Base-by-base conservation (phyloP, 2,113 vertebrate species). In the Sinocyclocheilus grahami region DNA sequence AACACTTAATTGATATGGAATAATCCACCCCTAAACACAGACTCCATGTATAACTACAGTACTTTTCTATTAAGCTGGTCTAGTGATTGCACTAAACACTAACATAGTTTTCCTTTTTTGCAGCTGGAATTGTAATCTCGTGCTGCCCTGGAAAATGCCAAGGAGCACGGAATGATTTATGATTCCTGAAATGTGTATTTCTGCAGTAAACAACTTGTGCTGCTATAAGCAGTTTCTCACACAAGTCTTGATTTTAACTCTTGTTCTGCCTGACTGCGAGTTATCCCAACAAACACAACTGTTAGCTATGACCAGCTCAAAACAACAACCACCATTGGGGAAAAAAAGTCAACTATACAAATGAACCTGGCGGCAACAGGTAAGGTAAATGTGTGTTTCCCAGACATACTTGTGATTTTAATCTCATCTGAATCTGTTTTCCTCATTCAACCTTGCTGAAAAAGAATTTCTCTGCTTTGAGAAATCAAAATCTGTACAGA, bases 131-230 rank as follows among this genome's bases (percentile, higher is more conserved):
- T 74, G 5, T 22, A 74, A 74, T 10, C 37, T 74, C 4, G 13
- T 2, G 10, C 71, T 74, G 71, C 71, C 10, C 71, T 74, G 71
- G 39, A 74, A 74, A 74, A 74, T 12, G 39, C 71, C 39, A 74
- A 12, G 39, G 71, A 55, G 53, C 16, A 55, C 0, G 1, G 5
- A 55, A n/a, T 74, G 71, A 74, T 74, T 74, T 74, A 74, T 74
- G 39, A 74, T 74, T 74, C 71, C 39, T 71, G 33, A 71, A 71
- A 71, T 71, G 33, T 39, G 33, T 39, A 72, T 72, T 72, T 72
- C 65, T 74, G 71, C 39, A n/a, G 39, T 46, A 46, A 46, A 46
- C 39, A 42, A 13, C 30, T 71, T 37, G 67, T 37, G 14, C 67
- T 20, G 30, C 67, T 20, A 71, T 71, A 33, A 33, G 30, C 30